Percentiles rank a stretch among this genome's conserved stretches.
Conservation (phyloP, 2,113 vertebrate species). For the Xiphophorus hellerii region DNA sequence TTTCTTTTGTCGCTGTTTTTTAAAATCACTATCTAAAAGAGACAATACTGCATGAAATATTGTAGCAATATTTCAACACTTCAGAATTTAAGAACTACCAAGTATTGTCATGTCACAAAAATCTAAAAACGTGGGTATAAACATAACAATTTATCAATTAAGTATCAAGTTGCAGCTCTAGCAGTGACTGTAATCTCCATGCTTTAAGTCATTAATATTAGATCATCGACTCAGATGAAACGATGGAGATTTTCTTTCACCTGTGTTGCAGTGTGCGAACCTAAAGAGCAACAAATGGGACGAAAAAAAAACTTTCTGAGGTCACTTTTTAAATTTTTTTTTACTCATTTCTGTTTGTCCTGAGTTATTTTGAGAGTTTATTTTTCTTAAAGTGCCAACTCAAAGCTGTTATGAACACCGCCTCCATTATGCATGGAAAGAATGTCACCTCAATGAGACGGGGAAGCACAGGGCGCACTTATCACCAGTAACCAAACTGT, state of each 20-base stretch:
- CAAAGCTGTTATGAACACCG: slow-evolving; percentile 33
- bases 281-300: too few species aligned
- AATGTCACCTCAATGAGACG: slow-evolving; percentile 8
- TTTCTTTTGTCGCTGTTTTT: too few species aligned
- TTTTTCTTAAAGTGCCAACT: slow-evolving; percentile 15
- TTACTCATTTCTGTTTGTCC: slow-evolving; percentile 24
- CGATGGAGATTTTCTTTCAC: not conserved
- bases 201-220: not conserved
- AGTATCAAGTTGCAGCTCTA: not conserved
- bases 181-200: not conserved
- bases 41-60: too few species aligned
- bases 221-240: not conserved
- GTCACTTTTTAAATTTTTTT: not conserved
- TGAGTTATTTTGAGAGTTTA: not conserved
- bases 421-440: slow-evolving; percentile 68
- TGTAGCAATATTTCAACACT: too few species aligned
- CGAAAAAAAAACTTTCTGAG: not conserved
- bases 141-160: too few species aligned
- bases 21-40: too few species aligned
- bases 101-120: too few species aligned
- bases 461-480: slow-evolving; percentile 27
- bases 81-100: too few species aligned
- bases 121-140: too few species aligned
- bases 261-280: not conserved
- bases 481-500: slow-evolving; percentile 3